These are phyloP conservation scores for Triplophysa siluroides DNA, from an alignment of 2,113 vertebrate genomes.

Conservation along the genomic window DNA sequence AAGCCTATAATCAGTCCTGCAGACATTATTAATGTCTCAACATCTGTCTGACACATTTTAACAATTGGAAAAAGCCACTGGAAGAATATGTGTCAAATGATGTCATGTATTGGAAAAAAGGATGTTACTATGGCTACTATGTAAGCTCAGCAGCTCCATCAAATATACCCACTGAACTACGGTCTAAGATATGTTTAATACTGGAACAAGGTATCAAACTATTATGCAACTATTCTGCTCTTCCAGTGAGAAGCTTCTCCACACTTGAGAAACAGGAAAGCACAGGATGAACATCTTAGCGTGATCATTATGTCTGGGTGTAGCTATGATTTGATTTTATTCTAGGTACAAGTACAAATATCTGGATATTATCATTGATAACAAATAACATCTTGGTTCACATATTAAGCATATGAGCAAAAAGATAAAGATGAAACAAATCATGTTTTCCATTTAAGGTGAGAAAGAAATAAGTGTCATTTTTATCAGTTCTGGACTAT, in stretches of 20 bases:
- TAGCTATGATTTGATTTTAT: too few species aligned
- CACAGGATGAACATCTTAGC: constrained; percentile 6
- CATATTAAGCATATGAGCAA: too few species aligned
- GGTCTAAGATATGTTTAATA: background rate
- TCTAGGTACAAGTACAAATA: too few species aligned
- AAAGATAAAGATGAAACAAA: too few species aligned
- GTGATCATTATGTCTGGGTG: background rate
- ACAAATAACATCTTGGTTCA: too few species aligned
- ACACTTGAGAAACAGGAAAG: background rate
- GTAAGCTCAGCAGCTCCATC: constrained; percentile 15
- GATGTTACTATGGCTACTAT: background rate
- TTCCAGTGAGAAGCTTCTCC: constrained; percentile 9
- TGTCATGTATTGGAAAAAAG: constrained; percentile 20
- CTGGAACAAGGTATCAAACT: background rate
- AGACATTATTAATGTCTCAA: background rate
- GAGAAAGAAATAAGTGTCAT: too few species aligned
- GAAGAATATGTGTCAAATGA: constrained; percentile 12
- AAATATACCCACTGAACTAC: constrained; percentile 13
- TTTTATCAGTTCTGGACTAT: too few species aligned
- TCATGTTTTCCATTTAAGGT: too few species aligned
- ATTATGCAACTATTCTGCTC: background rate
- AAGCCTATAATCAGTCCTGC: background rate
- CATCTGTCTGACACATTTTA: background rate
- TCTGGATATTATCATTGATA: too few species aligned
- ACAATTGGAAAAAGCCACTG: background rate